Conservation (phyloP, 2,888 invertebrate genomes). For the Coecobrya sp. region DNA sequence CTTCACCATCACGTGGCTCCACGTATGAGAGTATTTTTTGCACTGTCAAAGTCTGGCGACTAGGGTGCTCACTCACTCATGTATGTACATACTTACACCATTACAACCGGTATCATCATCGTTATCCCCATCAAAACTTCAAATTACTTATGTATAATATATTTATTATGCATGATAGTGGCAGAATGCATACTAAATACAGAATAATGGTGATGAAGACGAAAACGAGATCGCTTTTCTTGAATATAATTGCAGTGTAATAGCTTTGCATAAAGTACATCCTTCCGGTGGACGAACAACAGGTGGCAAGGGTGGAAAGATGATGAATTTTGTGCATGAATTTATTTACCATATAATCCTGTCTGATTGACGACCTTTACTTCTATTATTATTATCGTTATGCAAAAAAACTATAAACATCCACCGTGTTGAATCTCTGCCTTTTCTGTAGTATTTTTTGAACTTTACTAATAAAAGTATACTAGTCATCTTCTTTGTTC, state of each 20-base stretch:
- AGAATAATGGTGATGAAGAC: not conserved
- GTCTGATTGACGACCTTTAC: slow-evolving; percentile 23
- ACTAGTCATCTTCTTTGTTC: not conserved
- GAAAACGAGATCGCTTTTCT: slow-evolving; percentile 42
- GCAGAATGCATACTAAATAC: not conserved
- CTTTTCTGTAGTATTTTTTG: not conserved
- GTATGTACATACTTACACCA: not conserved
- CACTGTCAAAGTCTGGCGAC: slow-evolving; percentile 4
- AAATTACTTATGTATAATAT: not conserved
- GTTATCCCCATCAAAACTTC: not conserved
- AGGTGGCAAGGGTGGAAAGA: not conserved
- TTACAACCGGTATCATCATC: slow-evolving; percentile 13
- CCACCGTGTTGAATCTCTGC: not conserved
- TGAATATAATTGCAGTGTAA: slow-evolving; percentile 28
- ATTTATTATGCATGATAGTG: too few relatives aligned
- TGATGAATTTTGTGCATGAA: not conserved
- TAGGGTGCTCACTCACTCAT: not conserved
- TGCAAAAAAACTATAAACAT: not conserved
- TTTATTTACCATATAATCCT: not conserved
- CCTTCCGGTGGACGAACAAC: slow-evolving; percentile 33
- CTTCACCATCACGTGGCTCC: slow-evolving; percentile 44
- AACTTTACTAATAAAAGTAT: not conserved
- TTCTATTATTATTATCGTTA: not conserved
- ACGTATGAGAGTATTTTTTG: not conserved
- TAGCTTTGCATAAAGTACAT: slow-evolving; percentile 41